These are phyloP conservation scores for Gracilinanus agilis DNA, from an alignment of 2,113 vertebrate species.

Conservation along the genomic window DNA sequence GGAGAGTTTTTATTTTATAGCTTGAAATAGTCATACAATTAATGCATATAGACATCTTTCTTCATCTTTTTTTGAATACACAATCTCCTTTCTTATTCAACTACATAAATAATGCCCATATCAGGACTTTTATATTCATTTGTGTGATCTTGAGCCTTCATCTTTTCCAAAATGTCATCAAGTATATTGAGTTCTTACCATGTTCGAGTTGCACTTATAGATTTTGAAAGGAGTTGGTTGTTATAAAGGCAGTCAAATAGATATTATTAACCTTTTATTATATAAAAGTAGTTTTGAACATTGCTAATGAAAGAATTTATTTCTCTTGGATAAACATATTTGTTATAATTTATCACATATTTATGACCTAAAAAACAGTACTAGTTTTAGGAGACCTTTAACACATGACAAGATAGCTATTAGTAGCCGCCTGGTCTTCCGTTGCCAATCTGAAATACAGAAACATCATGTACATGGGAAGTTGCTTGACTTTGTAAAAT, in stretches of 20 bases:
- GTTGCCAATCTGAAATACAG: constrained; percentile 44
- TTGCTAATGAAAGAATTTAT: too few relatives aligned
- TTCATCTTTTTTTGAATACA: constrained; percentile 43
- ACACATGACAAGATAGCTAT: constrained; percentile 65
- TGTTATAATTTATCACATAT: too few relatives aligned
- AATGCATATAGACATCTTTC: constrained; percentile 7
- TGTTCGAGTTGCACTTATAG: constrained; percentile 68
- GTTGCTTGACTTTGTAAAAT: neutral
- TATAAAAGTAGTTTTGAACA: constrained; percentile 31
- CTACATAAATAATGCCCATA: constrained; percentile 51
- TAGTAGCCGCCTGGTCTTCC: constrained; percentile 67
- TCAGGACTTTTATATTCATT: constrained; percentile 41
- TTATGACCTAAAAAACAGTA: constrained; percentile 13
- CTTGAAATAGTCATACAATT: neutral
- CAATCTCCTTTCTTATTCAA: neutral
- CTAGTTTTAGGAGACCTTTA: constrained; percentile 27
- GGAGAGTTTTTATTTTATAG: neutral
- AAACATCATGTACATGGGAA: neutral
- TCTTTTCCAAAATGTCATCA: constrained; percentile 61
- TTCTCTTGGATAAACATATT: too few relatives aligned
- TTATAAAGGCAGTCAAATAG: constrained; percentile 70
- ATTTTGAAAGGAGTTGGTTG: constrained; percentile 76
- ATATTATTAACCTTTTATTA: constrained; percentile 79
- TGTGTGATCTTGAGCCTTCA: constrained; percentile 53
- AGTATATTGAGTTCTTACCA: constrained; percentile 65